Evolutionary conservation across 2,797 vertebrate genomes (phyloP).

Genomic region (Anguilla pacifica): DNA sequence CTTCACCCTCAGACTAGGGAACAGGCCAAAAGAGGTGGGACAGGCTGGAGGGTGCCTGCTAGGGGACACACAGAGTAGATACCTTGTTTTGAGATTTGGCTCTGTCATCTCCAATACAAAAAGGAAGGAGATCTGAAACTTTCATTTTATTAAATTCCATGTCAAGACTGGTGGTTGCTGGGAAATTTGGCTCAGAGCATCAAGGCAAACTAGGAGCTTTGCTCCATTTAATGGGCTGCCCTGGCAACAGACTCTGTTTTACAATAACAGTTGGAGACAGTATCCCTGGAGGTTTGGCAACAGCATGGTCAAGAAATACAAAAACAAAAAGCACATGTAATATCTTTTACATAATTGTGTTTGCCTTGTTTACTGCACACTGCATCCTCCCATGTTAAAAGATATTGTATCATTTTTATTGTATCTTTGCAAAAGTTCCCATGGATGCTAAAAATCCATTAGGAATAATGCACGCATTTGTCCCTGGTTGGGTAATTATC

Average conservation of each 20-base stretch:
- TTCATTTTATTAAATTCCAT: background rate
- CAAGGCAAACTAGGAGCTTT: background rate
- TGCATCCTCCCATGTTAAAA: background rate
- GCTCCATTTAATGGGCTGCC: background rate
- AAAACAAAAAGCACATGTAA: conserved; percentile 18
- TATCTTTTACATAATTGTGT: background rate
- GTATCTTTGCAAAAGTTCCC: background rate
- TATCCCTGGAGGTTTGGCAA: background rate
- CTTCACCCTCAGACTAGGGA: background rate
- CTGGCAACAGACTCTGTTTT: conserved; percentile 3
- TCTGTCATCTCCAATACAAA: background rate
- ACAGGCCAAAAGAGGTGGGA: background rate
- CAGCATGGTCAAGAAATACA: conserved; percentile 7
- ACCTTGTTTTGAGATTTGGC: background rate
- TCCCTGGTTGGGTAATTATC: background rate
- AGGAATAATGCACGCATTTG: background rate
- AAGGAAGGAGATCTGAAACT: background rate
- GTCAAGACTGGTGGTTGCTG: background rate
- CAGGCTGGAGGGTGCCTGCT: background rate
- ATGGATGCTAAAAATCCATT: background rate
- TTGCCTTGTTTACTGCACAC: background rate
- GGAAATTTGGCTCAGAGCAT: conserved; percentile 8
- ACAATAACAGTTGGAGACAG: conserved; percentile 2
- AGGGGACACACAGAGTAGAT: background rate
- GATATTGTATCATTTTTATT: background rate